These are phyloP conservation scores for Miniopterus natalensis DNA, from an alignment of 2,113 vertebrate genomes.

Conservation along the genomic window DNA sequence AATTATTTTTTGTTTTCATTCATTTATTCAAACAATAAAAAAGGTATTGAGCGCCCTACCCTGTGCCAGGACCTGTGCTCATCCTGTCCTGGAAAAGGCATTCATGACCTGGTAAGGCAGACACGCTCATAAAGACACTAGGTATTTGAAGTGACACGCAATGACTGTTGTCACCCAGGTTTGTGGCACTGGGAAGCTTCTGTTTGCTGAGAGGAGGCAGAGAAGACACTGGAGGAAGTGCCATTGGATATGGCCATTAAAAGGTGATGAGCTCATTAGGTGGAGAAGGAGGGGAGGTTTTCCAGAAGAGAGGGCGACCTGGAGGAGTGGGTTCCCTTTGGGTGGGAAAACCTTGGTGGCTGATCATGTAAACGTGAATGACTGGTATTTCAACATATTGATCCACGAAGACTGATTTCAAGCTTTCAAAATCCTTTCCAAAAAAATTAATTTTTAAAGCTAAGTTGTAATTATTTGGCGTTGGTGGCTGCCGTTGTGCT, in stretches of 20 bases:
- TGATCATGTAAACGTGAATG: constrained; percentile 48
- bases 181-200: background rate
- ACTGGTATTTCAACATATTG: constrained; percentile 14
- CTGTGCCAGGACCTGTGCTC: background rate
- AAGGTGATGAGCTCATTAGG: background rate
- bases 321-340: background rate
- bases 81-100: background rate
- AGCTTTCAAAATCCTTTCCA: constrained; percentile 40
- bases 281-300: background rate
- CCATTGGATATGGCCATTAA: background rate
- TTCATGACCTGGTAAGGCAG: background rate
- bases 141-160: background rate
- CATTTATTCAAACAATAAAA: constrained; percentile 45
- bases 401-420: background rate
- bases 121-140: background rate
- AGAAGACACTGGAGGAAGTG: background rate
- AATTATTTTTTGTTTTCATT: constrained; percentile 42
- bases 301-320: background rate
- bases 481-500: constrained; percentile 41
- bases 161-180: background rate
- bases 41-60: background rate
- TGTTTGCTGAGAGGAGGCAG: background rate
- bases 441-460: constrained; percentile 48
- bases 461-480: constrained; percentile 60
- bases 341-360: background rate